Base-by-base conservation (phyloP, 2,888 invertebrate species). In the Euplagia quadripunctaria region DNA sequence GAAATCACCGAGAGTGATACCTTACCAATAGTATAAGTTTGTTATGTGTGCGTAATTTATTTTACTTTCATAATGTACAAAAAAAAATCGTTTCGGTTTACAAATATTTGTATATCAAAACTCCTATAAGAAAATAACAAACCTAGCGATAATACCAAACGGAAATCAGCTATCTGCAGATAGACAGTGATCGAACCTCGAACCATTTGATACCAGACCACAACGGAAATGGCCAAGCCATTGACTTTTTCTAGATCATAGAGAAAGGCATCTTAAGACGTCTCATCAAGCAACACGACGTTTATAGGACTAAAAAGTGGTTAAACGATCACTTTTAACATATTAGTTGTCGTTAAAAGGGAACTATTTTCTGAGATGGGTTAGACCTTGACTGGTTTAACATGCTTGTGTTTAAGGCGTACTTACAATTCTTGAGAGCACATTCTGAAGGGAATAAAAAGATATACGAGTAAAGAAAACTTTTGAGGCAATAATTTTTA, bases 151-250 rank as follows among this genome's bases (percentile, higher is more conserved):
- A 64, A 63, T 14, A 61, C 20, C 14, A 46, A 77, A 79, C 74
- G 84, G 81, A 82, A 82, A 78, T 80, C 67, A 64, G 68, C 73
- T 58, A 81, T 79, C 79, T 80, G 55, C 79, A 82, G 73, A 85
- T 79, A 83, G 81, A 74, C 82, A 85, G 76, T 68, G 79, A 82
- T 80, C 82, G 80, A 82, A 79, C 72, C 64, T 74, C 72, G 63
- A 69, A 79, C 79, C 84, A 83, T 86, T 84, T 79, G 82, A 85
- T 83, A 86, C 85, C 72, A 79, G 85, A 91, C 92, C 92, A 87
- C 92, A 93, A 84, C 90, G 92, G 93, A 93, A 91, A 92, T 92
- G 87, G 86, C 86, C 79, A 75, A 83, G 86, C 86, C 87, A 89
- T 91, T 87, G 85, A 86, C 84, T 91, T 92, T 92, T 92, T 89